Base-by-base conservation (phyloP, 2,797 vertebrate species). In the Neomorphus geoffroyi region DNA sequence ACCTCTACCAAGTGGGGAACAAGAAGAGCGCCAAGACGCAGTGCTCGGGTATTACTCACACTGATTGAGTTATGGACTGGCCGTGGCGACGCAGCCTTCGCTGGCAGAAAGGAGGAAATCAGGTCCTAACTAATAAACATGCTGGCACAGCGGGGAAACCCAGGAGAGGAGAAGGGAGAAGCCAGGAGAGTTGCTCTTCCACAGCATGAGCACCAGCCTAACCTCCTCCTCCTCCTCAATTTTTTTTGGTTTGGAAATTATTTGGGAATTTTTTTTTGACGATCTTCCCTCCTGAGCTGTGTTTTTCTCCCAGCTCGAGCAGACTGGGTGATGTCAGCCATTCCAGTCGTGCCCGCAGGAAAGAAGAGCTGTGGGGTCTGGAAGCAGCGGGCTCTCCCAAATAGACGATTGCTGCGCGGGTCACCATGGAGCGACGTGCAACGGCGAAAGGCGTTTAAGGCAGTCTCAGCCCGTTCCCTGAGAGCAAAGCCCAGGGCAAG, bases 401-500 rank as follows among this genome's bases (percentile, higher is more conserved):
- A 15, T 0, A 21, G 19, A 11, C 1, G 1, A 16, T 10, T 22
- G 37, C 2, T 9, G 14, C 19, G 4, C 0, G 3, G 80, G 22
- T 51, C 43, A 33, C 21, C 45, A 17, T 39, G 50, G 64, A 33
- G 75, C 65, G 12, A 7, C 57, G 37, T 6, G 0, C 6, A 0
- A 13, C 1, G 9, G 28, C 3, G 0, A 65, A 62, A 35, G 37
- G 54, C 11, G 5, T n/a, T n/a, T 7, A 6, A 33, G 35, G 24
- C 65, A 5, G 26, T 37, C 45, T 30, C 78, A 43, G 43, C 30
- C 58, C 18, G 18, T 18, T 23, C 43, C 50, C 50, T 7, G n/a
- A 50, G 26, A 28, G 46, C 62, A 80, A n/a, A 66, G 39, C 53
- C 73, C 35, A 5, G 1, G 13, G 73, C n/a, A 22, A 65, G 22